Evolutionary conservation across 2,888 invertebrate genomes (phyloP), one percentile per base, ranked within the genome.

Genomic region (Phaedon cochleariae): DNA sequence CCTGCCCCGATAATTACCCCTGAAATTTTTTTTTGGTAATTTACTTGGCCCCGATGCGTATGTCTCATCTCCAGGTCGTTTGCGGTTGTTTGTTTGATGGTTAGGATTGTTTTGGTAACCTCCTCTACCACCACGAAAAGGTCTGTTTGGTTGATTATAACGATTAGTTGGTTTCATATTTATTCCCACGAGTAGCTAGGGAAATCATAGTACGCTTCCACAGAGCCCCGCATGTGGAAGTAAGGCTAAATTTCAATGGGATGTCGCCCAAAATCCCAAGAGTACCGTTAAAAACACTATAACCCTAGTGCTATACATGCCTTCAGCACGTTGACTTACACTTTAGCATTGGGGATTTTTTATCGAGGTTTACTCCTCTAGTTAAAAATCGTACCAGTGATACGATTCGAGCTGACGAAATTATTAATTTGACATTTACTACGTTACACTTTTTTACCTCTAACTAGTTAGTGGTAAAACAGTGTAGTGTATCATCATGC

Each of bases 141-240:
- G 41, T 41, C 41, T 41, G 6, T 15, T 57, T 57, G 62, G 59
- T 62, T 66, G 59, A 52, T 62, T 66, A 55, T 62, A 62, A 46
- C 55, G 46, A 54, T 45, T 62, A 34, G 62, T 57, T 31, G 57
- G 62, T 34, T 59, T 66, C 66, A 66, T 66, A 55, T 26, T 66
- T 37, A 54, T 46, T 66, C 66, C 66, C 66, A 66, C 66, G 66
- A 66, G 62, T 59, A 66, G 66, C 66, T 59, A 66, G 66, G 66
- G 66, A 66, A 59, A 31, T 62, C 62, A 54, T n/a, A 1, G 66
- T 66, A 59, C 31, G 46, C 61, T 52, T 51, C 66, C 51, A 51
- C 66, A 66, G 66, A 66, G 66, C 66, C 66, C 66, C 66, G 66
- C 66, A 31, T 66, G 55, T 55, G 53, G 59, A 26, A 54, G 58